Evolutionary conservation across 1,140 invertebrate species (phyloP), one percentile per base, ranked within the genome.

Genomic region (Cepaea nemoralis): DNA sequence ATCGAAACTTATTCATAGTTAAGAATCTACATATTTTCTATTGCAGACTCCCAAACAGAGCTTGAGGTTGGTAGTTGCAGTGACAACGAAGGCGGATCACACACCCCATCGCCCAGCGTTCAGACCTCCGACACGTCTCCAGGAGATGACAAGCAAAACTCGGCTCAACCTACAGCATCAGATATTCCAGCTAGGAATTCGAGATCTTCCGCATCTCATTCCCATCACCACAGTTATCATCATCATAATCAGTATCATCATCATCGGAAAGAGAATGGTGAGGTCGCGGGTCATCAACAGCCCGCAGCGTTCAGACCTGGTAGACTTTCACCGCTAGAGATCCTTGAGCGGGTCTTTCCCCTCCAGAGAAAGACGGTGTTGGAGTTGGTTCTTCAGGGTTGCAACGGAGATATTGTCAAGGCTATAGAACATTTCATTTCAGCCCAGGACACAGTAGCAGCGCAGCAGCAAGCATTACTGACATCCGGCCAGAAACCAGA

Each of bases 331-430:
- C 95, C 95, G 0, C 91, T 98, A 45, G 96, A 98, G 83, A 97
- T 97, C 91, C 91, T 98, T 48, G 93, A 94, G 8, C 94, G 96
- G 69, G 91, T 98, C 8, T 98, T 98, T 90, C 97, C 97, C 0
- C 94, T 95, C 69, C 97, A 98, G 89, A 90, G 93, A 45, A 93
- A 95, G 22, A 94, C 95, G 0, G 96, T 98, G 0, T 90, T 99
- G 55, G 96, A 98, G 87, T 90, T 98, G 76, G 96, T 97, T 16
- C 91, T 97, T 16, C 94, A 96, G 83, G 94, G 96, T 33, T 97
- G 96, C 89, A 96, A 96, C 82, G 94, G 96, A 50, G 96, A 97
- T 87, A 89, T 97, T n/a, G 92, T 96, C 2, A 95, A 96, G 82
- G 94, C 95, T 14, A 95, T 95, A 37, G 94, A 95, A 85, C 94